Conservation (phyloP, 2,113 vertebrate genomes). For the Diphyllodes magnificus region DNA sequence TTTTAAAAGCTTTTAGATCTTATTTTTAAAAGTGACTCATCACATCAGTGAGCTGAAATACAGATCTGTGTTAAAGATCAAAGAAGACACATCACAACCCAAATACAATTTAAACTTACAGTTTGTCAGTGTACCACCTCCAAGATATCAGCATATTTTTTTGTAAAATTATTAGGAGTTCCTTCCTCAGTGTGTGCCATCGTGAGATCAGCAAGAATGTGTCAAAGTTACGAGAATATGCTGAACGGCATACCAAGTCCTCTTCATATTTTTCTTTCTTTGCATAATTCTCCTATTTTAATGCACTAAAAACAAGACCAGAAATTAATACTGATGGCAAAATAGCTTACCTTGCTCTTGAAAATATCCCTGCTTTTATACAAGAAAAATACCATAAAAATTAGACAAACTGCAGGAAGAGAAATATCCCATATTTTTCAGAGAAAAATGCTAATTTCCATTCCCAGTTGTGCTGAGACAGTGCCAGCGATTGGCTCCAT, state of each 20-base stretch:
- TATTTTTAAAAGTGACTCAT: neutral
- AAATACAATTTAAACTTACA: neutral
- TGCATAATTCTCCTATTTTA: neutral
- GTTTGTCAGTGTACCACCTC: neutral
- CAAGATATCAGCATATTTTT: neutral
- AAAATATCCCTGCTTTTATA: neutral
- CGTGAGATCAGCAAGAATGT: neutral
- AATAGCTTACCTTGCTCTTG: neutral
- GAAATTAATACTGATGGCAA: neutral
- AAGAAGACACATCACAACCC: neutral
- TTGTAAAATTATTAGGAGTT: neutral
- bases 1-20: constrained; percentile 12
- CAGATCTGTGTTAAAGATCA: neutral
- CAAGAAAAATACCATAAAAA: neutral
- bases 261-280: neutral
- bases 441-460: constrained; percentile 54
- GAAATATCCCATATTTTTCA: neutral
- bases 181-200: neutral
- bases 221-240: neutral
- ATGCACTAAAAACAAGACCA: neutral
- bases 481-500: constrained; percentile 32
- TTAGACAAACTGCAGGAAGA: neutral
- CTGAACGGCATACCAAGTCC: neutral
- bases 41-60: neutral
- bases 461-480: constrained; percentile 36